Percentiles rank a stretch among this genome's conserved stretches.
Evolutionary conservation across 2,888 invertebrate genomes (phyloP).

Genomic region (Therioaphis trifolii): DNA sequence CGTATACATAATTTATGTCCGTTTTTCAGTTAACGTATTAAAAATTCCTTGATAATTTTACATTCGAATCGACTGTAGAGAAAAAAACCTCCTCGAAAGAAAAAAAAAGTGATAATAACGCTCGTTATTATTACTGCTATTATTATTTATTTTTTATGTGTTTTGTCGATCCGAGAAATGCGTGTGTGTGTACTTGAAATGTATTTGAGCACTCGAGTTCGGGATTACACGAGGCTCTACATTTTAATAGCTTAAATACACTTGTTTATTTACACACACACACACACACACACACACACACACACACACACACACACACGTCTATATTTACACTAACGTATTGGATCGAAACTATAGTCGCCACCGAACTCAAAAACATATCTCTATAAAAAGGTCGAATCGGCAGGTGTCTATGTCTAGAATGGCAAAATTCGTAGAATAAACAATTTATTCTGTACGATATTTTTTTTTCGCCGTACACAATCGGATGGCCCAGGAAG

Average conservation of each 20-base stretch:
- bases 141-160: conserved; percentile 11
- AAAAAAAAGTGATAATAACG: background rate
- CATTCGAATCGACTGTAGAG: background rate
- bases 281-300: too few relatives aligned
- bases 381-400: too few relatives aligned
- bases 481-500: too few relatives aligned
- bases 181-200: background rate
- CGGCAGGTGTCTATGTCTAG: too few relatives aligned
- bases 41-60: conserved; percentile 23
- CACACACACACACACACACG: too few relatives aligned
- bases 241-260: conserved; percentile 30
- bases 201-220: background rate
- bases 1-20: conserved; percentile 35
- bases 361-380: too few relatives aligned
- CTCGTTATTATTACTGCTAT: background rate
- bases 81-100: conserved; percentile 7
- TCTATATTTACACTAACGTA: background rate
- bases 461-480: too few relatives aligned
- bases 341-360: conserved; percentile 5
- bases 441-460: too few relatives aligned
- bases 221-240: conserved; percentile 13
- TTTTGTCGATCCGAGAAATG: conserved; percentile 7
- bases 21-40: background rate
- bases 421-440: too few relatives aligned
- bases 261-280: background rate